Evolutionary conservation across 2,888 invertebrate species (phyloP), one percentile per base, ranked within the genome.

Genomic region (Megamerina dolium): DNA sequence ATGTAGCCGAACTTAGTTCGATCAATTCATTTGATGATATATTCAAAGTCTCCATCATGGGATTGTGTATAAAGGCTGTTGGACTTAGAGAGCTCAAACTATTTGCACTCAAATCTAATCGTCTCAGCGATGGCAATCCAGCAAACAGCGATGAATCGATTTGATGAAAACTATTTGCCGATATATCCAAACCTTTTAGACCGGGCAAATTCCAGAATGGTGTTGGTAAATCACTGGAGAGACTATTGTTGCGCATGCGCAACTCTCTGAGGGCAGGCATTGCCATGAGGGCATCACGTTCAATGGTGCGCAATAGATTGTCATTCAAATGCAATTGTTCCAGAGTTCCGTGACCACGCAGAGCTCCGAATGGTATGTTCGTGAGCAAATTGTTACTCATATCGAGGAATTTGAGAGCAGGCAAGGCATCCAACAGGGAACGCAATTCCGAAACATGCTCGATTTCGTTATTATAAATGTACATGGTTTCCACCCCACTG

Each of bases 161-260:
- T 16, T 79, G 77, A 47, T 80, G 77, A 54, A 87, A 83, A 49
- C 79, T 81, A 61, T 91, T 91, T 45, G 77, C 75, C 0, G 88
- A 83, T 27, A 91, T 71, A 72, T 91, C 90, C 43, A 92, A 70
- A 1, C 90, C 90, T 74, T 89, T 90, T 4, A 90, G 72, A 6
- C 83, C 82, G 0, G 89, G 89, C 33, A 90, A 73, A 72, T 89
- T 85, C 88, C 89, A 90, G 60, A 85, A 82, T 0, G 89, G 88
- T 37, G 81, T 78, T 49, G 83, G 82, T 34, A 83, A 73, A 38
- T 81, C 74, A 61, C 86, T 84, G 2, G 80, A 78, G 20, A 93
- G 69, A 3, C 88, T 88, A 64, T 93, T 93, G 59, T 91, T 90
- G 52, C 81, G 79, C 46, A 93, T 73, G 55, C 88, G 79, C 26